A percentile compares a stretch with the other conserved stretches of the same genome.
Evolutionary conservation across 2,888 invertebrate genomes (phyloP).

Genomic region (Metopia argyrocephala): DNA sequence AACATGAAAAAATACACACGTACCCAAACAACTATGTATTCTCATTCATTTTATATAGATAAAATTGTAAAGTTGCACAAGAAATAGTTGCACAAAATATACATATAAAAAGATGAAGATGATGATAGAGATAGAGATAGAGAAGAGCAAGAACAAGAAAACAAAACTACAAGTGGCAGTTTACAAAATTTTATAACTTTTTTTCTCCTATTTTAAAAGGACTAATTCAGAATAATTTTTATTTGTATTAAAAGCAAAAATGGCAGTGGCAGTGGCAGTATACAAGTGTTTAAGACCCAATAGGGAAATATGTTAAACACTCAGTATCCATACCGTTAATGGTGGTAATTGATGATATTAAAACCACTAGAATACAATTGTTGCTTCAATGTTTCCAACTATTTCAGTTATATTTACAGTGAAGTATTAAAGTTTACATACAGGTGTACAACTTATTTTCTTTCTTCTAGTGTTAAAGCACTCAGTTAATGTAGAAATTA

Average conservation of each 20-base stretch:
- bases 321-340: no score
- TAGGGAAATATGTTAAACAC: no score
- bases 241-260: conserved; percentile 20
- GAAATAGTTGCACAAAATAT: background rate
- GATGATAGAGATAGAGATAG: background rate
- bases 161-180: conserved; percentile 40
- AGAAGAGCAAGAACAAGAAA: background rate
- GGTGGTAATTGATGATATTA: no score
- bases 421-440: no score
- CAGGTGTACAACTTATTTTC: no score
- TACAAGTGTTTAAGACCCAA: background rate
- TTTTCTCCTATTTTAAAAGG: background rate
- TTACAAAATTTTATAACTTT: conserved; percentile 39
- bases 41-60: background rate
- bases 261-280: background rate
- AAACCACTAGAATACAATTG: no score
- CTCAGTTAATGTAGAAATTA: no score
- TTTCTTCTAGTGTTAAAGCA: no score
- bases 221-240: conserved; percentile 42
- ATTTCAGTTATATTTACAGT: no score
- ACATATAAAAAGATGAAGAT: background rate
- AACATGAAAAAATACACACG: background rate
- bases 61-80: background rate
- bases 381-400: no score
- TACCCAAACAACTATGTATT: background rate